Base-by-base conservation (phyloP, 2,113 vertebrate species). In the Antigone vipio region DNA sequence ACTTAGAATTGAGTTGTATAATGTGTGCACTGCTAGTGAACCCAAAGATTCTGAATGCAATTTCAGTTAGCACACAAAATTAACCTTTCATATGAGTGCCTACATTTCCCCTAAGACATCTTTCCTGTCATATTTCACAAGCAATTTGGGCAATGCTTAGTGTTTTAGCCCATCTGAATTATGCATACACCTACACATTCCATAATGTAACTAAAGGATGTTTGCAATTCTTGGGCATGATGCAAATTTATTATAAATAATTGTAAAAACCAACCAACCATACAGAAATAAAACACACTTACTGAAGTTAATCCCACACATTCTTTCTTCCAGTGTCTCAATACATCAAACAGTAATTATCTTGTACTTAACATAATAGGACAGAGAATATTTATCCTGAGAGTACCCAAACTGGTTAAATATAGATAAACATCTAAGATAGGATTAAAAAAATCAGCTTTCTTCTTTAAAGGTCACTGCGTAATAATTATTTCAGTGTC, bases 181-280 rank as follows among this genome's bases (percentile, higher is more conserved):
- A 93, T 91, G 82, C 81, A 79, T 55, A 93, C 92, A 94, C 95
- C 96, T 97, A 96, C 82, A 91, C 79, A 77, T 88, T 88, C 77
- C 87, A 92, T 93, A 97, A 89, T 78, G 92, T 91, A 96, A 93
- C 80, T 93, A 79, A 91, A 88, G 76, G 96, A 73, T 92, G 72
- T 85, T 96, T 97, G 78, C 80, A 88, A 52, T 91, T 93, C 74
- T 89, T 6, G 3, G 76, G 69, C 76, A 93, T 62, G 77, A 78
- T 96, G 90, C 84, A 97, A 95, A 95, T 96, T 91, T 95, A 84
- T 96, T 95, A 96, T 91, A 91, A 97, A 97, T 96, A 97, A 95
- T 89, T 93, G 59, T 93, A 94, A 96, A 97, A 92, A 60, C 8
- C 79, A 75, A 92, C 44, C 56, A 94, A 55, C 56, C 21, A 52